phyloP scores from a whole-genome alignment of 1,140 invertebrate genomes.

The Drosophila nannoptera region DNA sequence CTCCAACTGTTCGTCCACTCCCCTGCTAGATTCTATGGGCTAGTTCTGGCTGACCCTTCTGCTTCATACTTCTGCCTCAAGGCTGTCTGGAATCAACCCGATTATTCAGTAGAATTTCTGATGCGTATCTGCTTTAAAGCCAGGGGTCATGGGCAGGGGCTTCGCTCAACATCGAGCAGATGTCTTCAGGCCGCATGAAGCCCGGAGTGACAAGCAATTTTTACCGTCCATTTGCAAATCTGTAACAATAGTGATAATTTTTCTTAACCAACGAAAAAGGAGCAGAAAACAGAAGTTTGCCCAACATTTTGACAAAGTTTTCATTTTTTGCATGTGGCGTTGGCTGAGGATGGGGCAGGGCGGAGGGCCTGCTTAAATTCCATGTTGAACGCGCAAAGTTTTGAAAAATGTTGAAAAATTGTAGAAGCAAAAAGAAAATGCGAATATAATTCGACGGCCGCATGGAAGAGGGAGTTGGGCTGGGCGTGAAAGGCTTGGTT shows the following conservation, averaged over 20 bases:
- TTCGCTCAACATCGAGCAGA: neutral
- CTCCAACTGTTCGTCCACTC: no score
- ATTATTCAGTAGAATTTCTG: no score
- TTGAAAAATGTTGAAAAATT: conserved; percentile 64
- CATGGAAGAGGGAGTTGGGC: conserved; percentile 1
- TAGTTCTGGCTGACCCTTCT: no score
- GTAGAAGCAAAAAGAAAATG: conserved; percentile 35
- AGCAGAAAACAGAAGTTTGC: conserved; percentile 41
- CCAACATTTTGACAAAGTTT: conserved; percentile 71
- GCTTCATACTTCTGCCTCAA: no score
- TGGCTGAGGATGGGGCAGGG: no score
- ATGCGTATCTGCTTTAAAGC: no score
- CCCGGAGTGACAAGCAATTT: conserved; percentile 38
- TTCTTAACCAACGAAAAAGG: conserved; percentile 37
- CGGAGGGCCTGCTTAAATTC: conserved; percentile 36
- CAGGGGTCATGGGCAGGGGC: no score
- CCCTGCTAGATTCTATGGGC: no score
- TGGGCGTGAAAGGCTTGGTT: neutral
- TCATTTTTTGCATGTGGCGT: neutral
- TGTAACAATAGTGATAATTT: conserved; percentile 76
- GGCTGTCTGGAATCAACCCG: no score
- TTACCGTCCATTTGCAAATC: conserved; percentile 56
- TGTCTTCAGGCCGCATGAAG: conserved; percentile 11
- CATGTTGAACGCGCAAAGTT: conserved; percentile 32
- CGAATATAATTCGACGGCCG: conserved; percentile 59